Evolutionary conservation across 2,797 vertebrate species (phyloP).

Genomic region (Balearica regulorum): DNA sequence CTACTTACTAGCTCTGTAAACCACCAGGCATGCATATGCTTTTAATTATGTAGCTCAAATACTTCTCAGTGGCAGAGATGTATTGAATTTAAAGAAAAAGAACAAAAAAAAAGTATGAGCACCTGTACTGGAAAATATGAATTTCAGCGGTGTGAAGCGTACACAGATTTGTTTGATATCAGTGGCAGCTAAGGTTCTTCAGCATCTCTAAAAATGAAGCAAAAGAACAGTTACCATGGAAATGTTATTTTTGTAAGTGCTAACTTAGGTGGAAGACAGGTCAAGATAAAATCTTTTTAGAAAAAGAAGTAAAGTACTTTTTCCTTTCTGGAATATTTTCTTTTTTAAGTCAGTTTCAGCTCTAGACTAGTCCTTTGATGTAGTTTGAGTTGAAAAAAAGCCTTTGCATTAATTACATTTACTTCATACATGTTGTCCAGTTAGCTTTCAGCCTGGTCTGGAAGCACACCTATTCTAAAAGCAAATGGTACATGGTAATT

Average conservation of each 20-base stretch:
- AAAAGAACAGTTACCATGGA: conserved; percentile 59
- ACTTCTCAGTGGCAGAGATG: background rate
- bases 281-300: conserved; percentile 27
- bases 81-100: background rate
- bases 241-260: conserved; percentile 45
- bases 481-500: background rate
- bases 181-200: conserved; percentile 17
- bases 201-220: conserved; percentile 45
- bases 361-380: background rate
- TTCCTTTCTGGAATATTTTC: background rate
- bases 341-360: background rate
- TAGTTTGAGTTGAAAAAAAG: background rate
- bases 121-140: background rate
- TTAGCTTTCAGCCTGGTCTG: background rate
- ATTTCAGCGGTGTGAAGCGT: background rate
- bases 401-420: background rate
- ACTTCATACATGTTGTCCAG: background rate
- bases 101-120: background rate
- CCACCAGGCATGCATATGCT: background rate
- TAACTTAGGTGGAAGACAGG: conserved; percentile 49
- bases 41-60: background rate
- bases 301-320: background rate
- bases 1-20: background rate
- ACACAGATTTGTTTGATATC: conserved; percentile 21
- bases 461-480: background rate